Conservation (phyloP, 2,797 vertebrate genomes). For the Podargus strigoides region DNA sequence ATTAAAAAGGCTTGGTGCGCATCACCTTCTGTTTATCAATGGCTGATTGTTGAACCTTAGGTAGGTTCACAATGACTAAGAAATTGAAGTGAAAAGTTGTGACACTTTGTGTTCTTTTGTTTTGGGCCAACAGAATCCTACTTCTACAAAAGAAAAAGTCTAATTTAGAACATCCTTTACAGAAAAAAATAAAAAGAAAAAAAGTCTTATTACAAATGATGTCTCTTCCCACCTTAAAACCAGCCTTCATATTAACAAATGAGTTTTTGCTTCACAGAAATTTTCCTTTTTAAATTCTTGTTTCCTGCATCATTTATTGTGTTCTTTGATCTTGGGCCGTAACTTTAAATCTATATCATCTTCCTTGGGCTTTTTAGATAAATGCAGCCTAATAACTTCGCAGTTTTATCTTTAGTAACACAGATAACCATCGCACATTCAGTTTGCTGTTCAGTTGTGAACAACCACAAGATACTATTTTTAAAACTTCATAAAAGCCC, state of each 20-base stretch:
- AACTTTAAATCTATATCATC: conserved; percentile 64
- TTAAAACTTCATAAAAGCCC: conserved; percentile 63
- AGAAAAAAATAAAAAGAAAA: background rate
- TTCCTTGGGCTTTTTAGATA: conserved; percentile 64
- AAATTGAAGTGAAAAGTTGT: background rate
- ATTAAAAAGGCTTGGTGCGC: background rate
- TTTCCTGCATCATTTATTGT: conserved; percentile 73
- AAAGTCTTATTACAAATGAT: background rate
- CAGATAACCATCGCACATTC: conserved; percentile 69
- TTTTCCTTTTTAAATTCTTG: conserved; percentile 52
- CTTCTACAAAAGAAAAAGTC: background rate
- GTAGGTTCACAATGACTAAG: background rate
- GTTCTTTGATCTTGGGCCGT: conserved; percentile 74
- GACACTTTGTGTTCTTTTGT: background rate
- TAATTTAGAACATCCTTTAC: background rate
- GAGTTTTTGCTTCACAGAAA: conserved; percentile 46
- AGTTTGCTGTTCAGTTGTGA: conserved; percentile 60
- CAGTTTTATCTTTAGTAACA: conserved; percentile 67
- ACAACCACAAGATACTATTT: conserved; percentile 46
- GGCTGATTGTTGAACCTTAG: background rate
- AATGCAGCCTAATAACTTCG: conserved; percentile 69
- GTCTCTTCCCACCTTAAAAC: background rate
- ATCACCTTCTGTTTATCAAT: background rate
- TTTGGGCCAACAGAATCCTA: background rate
- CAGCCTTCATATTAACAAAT: conserved; percentile 64